Evolutionary conservation across 1,140 invertebrate genomes (phyloP).

Genomic region (Heliconius melpomene): DNA sequence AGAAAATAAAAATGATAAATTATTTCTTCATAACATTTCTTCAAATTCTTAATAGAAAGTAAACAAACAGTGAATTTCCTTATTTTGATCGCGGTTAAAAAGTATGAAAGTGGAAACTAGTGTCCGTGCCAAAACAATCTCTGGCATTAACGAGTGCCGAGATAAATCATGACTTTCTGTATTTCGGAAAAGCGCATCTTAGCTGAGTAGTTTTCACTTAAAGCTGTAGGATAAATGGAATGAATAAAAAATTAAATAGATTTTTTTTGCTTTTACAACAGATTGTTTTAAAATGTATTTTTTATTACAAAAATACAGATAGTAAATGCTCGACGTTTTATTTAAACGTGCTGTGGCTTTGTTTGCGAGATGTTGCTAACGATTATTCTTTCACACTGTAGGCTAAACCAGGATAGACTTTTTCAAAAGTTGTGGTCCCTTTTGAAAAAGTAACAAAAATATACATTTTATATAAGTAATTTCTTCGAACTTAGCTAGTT

Average conservation of each 20-base stretch:
- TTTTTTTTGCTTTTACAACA: not conserved
- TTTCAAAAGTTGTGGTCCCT: no score
- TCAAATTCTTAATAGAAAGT: not conserved
- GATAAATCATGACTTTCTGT: slow-evolving; percentile 8
- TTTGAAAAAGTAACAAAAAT: no score
- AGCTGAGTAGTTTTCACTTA: slow-evolving; percentile 14
- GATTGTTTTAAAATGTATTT: not conserved
- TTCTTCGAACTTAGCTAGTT: no score
- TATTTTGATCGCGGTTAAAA: slow-evolving; percentile 12
- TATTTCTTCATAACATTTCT: no score
- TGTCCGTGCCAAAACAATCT: slow-evolving; percentile 17
- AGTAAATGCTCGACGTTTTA: no score
- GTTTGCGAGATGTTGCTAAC: no score
- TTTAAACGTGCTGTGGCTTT: no score
- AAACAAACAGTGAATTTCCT: slow-evolving; percentile 30
- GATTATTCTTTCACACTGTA: no score
- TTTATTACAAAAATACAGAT: no score
- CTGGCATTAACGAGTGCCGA: slow-evolving; percentile 4
- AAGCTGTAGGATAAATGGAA: slow-evolving; percentile 1
- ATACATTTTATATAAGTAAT: no score
- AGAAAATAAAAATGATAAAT: no score
- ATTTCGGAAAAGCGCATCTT: slow-evolving; percentile 9
- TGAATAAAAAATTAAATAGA: not conserved
- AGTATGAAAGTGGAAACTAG: slow-evolving; percentile 6
- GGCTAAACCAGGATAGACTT: no score